These are phyloP conservation scores for Coptotermes formosanus DNA, from an alignment of 1,140 invertebrate genomes.

Conservation along the genomic window DNA sequence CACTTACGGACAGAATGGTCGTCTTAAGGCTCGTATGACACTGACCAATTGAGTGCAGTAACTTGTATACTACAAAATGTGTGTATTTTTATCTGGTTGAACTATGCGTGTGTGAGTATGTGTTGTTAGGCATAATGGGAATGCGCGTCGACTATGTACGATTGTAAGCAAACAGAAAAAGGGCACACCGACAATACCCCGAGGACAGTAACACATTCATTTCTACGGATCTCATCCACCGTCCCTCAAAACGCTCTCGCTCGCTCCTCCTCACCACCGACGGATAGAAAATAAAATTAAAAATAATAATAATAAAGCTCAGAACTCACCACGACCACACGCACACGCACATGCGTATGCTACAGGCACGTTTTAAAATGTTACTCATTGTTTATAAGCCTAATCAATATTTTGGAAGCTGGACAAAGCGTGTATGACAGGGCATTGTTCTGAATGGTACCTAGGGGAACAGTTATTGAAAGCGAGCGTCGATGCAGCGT, in stretches of 20 bases:
- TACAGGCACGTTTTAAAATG: constrained; percentile 14
- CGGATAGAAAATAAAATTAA: background rate
- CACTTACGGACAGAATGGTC: background rate
- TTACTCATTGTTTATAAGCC: constrained; percentile 23
- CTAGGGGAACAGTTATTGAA: constrained; percentile 55
- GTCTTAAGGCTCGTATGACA: background rate
- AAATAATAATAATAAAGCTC: constrained; percentile 20
- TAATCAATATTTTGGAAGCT: constrained; percentile 26
- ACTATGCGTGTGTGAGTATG: background rate
- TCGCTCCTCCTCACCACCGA: background rate
- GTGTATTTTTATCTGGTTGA: background rate
- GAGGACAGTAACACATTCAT: constrained; percentile 20
- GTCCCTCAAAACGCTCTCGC: background rate
- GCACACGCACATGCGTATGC: background rate
- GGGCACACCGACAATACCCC: constrained; percentile 21
- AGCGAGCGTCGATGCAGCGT: constrained; percentile 45
- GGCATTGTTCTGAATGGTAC: constrained; percentile 36
- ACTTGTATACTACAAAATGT: background rate
- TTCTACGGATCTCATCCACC: constrained; percentile 10
- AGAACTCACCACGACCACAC: constrained; percentile 11
- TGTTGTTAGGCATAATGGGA: background rate
- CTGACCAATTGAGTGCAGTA: background rate
- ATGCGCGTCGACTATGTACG: background rate
- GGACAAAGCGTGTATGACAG: constrained; percentile 23
- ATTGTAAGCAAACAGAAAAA: constrained; percentile 3